Evolutionary conservation across 2,888 invertebrate genomes (phyloP).

Genomic region (Eilema caniola): DNA sequence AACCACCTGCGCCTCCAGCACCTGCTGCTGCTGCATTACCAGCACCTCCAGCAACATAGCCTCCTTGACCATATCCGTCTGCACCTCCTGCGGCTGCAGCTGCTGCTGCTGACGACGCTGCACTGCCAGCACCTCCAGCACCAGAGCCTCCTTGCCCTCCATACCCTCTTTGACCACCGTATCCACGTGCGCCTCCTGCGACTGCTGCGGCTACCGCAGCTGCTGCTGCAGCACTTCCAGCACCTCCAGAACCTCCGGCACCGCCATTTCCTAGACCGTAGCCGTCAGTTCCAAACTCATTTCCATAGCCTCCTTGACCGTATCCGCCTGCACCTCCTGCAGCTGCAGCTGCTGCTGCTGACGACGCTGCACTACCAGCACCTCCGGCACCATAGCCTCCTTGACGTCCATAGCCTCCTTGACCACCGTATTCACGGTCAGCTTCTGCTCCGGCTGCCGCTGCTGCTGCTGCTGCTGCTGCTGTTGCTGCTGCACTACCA

Average conservation of each 20-base stretch:
- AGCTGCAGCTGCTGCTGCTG: no score
- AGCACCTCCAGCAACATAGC: neutral
- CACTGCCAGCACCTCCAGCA: slow-evolving; percentile 12
- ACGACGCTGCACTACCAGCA: no score
- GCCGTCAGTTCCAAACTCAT: no score
- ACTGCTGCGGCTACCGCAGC: slow-evolving; percentile 16
- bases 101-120: slow-evolving; percentile 27
- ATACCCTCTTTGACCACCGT: no score
- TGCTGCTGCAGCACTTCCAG: slow-evolving; percentile 14
- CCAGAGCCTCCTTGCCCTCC: neutral
- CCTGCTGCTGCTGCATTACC: no score
- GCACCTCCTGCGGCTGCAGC: slow-evolving; percentile 14
- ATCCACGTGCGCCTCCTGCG: no score
- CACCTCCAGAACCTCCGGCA: neutral
- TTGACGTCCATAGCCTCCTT: neutral
- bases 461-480: slow-evolving; percentile 9
- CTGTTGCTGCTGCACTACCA: slow-evolving; percentile 14
- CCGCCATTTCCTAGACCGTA: no score
- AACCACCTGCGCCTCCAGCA: neutral
- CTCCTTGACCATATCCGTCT: neutral
- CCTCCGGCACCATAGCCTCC: no score
- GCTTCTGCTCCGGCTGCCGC: no score
- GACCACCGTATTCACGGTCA: no score
- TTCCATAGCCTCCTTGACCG: no score
- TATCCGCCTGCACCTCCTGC: no score